Percentiles rank a stretch among this genome's conserved stretches.
Evolutionary conservation across 2,113 vertebrate genomes (phyloP).

Genomic region (Aegithalos caudatus): DNA sequence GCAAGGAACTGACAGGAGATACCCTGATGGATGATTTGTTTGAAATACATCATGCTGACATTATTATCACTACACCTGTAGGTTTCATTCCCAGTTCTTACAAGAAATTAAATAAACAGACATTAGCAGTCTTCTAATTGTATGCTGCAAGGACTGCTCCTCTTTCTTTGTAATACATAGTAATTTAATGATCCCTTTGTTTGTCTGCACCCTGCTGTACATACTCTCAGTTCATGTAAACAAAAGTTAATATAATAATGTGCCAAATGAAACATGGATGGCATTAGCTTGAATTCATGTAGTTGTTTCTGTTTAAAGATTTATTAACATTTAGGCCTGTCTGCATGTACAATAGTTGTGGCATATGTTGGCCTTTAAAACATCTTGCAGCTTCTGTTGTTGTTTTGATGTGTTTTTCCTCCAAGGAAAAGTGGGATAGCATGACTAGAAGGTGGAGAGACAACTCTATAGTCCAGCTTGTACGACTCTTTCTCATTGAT

Average conservation of each 20-base stretch:
- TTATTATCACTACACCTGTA: slow-evolving; percentile 97
- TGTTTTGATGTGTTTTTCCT: neutral
- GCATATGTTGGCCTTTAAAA: neutral
- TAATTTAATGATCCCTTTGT: neutral
- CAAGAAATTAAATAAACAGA: neutral
- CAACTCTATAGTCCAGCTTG: slow-evolving; percentile 88
- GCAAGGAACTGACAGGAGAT: slow-evolving; percentile 97
- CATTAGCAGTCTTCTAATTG: neutral
- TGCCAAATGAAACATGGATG: neutral
- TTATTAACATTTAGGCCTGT: neutral
- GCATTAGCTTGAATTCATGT: neutral
- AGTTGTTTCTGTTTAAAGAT: neutral
- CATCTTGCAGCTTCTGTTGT: neutral
- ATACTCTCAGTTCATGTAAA: neutral
- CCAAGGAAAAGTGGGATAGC: slow-evolving; percentile 98
- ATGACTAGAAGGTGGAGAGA: slow-evolving; percentile 98
- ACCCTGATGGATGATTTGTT: slow-evolving; percentile 94
- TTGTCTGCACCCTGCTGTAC: neutral
- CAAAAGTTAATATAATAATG: neutral
- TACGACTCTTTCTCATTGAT: slow-evolving; percentile 93
- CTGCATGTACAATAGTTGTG: neutral
- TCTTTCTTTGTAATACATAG: neutral
- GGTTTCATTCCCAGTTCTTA: slow-evolving; percentile 59
- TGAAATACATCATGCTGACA: slow-evolving; percentile 93
- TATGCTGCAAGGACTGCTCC: neutral